phyloP scores from a whole-genome alignment of 2,113 vertebrate genomes.

The Labrus mixtus region DNA sequence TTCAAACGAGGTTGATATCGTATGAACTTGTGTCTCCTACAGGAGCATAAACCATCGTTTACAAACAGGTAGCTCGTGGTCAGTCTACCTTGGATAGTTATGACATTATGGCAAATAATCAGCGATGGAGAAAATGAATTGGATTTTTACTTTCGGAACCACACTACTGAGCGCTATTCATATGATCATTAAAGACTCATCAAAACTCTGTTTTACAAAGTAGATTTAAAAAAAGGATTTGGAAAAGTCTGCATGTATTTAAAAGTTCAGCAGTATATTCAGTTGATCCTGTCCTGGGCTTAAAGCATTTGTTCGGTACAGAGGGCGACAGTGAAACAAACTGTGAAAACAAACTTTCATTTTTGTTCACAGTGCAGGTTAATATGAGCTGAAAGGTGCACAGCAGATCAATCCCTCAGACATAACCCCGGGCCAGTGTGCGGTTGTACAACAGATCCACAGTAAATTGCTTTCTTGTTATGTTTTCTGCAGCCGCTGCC shows the following conservation, averaged over 20 bases:
- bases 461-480: conserved; percentile 53
- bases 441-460: conserved; percentile 31
- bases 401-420: conserved; percentile 22
- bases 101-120: no score
- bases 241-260: not conserved
- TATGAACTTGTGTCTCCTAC: no score
- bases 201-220: no score
- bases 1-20: no score
- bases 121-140: no score
- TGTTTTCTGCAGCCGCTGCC: conserved; percentile 19
- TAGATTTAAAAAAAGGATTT: not conserved
- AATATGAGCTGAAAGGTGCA: not conserved
- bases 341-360: not conserved
- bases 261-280: not conserved
- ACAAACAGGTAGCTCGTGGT: no score
- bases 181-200: no score
- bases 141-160: no score
- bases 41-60: no score
- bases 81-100: no score
- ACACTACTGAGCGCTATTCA: no score
- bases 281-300: not conserved
- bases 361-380: conserved; percentile 11
- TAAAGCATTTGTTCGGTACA: not conserved
- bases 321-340: not conserved
- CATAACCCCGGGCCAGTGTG: conserved; percentile 13